A percentile compares a stretch with the other conserved stretches of the same genome.
Evolutionary conservation across 2,113 vertebrate species (phyloP).

Genomic region (Rana temporaria): DNA sequence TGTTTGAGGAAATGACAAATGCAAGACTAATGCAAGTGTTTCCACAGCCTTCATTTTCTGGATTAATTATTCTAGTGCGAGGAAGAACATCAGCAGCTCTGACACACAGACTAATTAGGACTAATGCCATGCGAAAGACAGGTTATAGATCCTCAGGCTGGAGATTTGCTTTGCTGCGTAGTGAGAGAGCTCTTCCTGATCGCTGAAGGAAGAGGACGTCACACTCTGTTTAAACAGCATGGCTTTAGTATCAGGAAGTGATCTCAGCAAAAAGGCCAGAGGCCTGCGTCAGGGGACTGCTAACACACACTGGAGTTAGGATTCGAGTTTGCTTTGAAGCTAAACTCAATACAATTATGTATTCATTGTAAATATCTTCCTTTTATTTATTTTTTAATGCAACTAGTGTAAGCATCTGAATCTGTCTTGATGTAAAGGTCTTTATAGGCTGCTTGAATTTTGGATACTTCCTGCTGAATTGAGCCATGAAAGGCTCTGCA

Average conservation of each 20-base stretch:
- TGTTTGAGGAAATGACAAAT: background rate
- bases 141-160: constrained; percentile 13
- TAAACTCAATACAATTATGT: too few relatives aligned
- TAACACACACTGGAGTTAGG: background rate
- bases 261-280: background rate
- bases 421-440: too few relatives aligned
- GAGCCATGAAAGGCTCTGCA: too few relatives aligned
- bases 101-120: constrained; percentile 20
- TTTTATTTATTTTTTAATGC: too few relatives aligned
- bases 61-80: background rate
- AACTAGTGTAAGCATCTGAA: too few relatives aligned
- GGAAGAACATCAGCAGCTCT: constrained; percentile 12
- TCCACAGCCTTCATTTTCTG: constrained; percentile 3
- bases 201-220: constrained; percentile 17
- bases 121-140: constrained; percentile 14
- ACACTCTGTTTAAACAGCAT: background rate
- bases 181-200: constrained; percentile 9
- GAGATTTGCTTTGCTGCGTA: background rate
- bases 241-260: background rate
- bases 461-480: too few relatives aligned
- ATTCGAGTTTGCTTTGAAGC: too few relatives aligned
- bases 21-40: background rate
- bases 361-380: too few relatives aligned
- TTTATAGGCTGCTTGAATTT: too few relatives aligned
- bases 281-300: background rate